Conservation (phyloP, 2,797 vertebrate genomes). For the Crenuchus spilurus region DNA sequence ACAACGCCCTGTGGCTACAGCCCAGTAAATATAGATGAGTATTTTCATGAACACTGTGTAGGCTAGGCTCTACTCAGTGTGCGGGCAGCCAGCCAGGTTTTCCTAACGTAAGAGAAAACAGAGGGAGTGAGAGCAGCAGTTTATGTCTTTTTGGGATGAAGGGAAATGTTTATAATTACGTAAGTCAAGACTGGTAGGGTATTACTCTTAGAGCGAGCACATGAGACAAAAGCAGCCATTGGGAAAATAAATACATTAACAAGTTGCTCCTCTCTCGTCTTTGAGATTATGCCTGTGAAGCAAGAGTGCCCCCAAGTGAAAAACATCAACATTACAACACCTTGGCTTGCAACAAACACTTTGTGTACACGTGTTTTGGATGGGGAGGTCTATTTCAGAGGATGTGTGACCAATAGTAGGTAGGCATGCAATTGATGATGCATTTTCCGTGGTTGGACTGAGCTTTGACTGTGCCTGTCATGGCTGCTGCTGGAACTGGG, state of each 20-base stretch:
- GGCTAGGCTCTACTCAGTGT: background rate
- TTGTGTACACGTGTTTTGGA: background rate
- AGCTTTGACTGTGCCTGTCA: conserved; percentile 40
- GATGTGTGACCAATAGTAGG: conserved; percentile 14
- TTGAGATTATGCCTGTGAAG: conserved; percentile 11
- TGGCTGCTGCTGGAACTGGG: conserved; percentile 58
- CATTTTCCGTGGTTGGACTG: conserved; percentile 22
- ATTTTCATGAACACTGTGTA: conserved; percentile 11
- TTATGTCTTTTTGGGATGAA: conserved; percentile 18
- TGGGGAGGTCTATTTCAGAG: background rate
- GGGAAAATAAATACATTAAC: conserved; percentile 20
- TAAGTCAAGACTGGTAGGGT: conserved; percentile 17
- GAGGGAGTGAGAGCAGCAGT: background rate
- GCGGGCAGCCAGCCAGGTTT: conserved; percentile 6
- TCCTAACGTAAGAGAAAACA: background rate
- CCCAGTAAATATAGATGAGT: conserved; percentile 21
- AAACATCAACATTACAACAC: conserved; percentile 33
- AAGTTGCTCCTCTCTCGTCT: background rate
- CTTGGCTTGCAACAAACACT: background rate
- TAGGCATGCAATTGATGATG: conserved; percentile 24
- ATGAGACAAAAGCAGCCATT: conserved; percentile 15
- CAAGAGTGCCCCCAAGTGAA: conserved; percentile 72
- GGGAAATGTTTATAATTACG: conserved; percentile 13
- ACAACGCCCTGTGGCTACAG: conserved; percentile 8
- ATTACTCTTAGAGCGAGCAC: conserved; percentile 13